Conservation (phyloP, 64 coral and sea anemone species). For the Stichodactyla helianthus region DNA sequence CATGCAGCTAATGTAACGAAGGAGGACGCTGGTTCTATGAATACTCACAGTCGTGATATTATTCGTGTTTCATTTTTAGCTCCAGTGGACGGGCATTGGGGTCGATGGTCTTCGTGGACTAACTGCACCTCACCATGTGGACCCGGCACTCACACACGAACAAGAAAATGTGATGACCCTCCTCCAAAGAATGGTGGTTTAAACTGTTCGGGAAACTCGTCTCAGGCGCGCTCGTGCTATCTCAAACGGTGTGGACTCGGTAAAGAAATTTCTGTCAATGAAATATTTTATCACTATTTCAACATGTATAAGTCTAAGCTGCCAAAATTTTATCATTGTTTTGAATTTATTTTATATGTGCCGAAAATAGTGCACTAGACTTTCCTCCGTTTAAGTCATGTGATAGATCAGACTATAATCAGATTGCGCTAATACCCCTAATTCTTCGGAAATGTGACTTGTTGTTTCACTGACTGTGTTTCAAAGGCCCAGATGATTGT, state of each 20-base stretch:
- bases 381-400: no score
- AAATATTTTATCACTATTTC: no score
- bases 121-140: constrained; percentile 52
- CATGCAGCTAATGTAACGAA: no score
- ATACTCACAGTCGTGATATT: no score
- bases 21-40: no score
- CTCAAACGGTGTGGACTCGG: constrained; percentile 55
- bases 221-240: constrained; percentile 25
- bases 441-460: no score
- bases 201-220: constrained; percentile 42
- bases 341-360: no score
- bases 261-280: constrained; percentile 3
- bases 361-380: no score
- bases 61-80: not conserved
- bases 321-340: no score
- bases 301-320: no score
- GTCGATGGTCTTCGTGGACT: constrained; percentile 70
- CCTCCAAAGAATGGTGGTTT: constrained; percentile 40
- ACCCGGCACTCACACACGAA: constrained; percentile 27
- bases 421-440: no score
- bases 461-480: not conserved
- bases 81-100: constrained; percentile 65
- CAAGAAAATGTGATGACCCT: constrained; percentile 64
- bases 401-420: no score
- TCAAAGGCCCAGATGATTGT: constrained; percentile 41